Evolutionary conservation across 2,113 vertebrate species (phyloP).

Genomic region (Lasiurus cinereus): DNA sequence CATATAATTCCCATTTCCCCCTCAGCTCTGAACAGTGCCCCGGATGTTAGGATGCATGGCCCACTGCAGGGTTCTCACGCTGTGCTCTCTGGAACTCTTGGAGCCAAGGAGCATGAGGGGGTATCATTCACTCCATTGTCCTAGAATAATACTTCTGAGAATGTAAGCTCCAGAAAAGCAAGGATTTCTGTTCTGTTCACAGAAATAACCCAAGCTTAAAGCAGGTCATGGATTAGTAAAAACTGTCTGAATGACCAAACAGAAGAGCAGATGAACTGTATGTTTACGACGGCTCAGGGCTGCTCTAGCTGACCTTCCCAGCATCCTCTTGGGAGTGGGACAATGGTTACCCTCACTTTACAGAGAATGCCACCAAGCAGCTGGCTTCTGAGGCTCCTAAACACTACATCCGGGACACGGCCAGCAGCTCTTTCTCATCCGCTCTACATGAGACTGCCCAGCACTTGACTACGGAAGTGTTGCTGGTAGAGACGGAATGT

Average conservation of each 20-base stretch:
- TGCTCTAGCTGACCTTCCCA: neutral
- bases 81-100: neutral
- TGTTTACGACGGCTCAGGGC: neutral
- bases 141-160: neutral
- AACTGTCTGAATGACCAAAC: neutral
- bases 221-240: neutral
- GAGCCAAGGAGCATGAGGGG: neutral
- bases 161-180: neutral
- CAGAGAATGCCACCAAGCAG: neutral
- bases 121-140: neutral
- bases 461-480: neutral
- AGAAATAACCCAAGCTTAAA: neutral
- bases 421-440: neutral
- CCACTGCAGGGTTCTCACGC: neutral
- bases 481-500: neutral
- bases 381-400: neutral
- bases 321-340: neutral
- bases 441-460: neutral
- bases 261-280: neutral
- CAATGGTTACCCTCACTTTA: neutral
- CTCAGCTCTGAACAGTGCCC: neutral
- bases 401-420: accelerated
- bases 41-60: neutral
- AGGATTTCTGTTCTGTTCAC: neutral
- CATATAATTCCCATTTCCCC: neutral